phyloP scores from a whole-genome alignment of 2,888 invertebrate genomes.

The Siphonodentalium dalli region DNA sequence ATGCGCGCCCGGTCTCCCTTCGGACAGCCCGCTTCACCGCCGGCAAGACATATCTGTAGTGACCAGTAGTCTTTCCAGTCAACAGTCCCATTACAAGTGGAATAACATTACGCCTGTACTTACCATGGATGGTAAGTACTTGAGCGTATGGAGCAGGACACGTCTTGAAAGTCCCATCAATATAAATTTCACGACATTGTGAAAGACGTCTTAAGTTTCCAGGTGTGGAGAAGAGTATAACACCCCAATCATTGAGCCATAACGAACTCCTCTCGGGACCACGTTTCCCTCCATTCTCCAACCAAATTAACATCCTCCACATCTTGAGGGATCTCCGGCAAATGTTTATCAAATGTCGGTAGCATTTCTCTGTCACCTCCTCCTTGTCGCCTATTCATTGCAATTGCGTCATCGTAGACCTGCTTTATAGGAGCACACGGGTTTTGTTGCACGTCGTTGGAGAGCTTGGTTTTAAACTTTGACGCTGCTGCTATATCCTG shows the following conservation, averaged over 20 bases:
- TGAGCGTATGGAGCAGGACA: slow-evolving; percentile 9
- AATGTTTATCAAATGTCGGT: too few species aligned
- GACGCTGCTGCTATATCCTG: too few species aligned
- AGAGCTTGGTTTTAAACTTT: too few species aligned
- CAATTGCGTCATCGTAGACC: too few species aligned
- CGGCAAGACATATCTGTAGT: slow-evolving; percentile 11
- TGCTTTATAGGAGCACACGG: too few species aligned
- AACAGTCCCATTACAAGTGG: neutral
- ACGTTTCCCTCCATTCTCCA: slow-evolving; percentile 4
- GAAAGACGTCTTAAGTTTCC: neutral
- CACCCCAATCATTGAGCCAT: slow-evolving; percentile 14
- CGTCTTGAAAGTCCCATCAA: slow-evolving; percentile 16
- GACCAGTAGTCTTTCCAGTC: slow-evolving; percentile 7
- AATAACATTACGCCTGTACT: slow-evolving; percentile 1
- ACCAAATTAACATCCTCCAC: too few species aligned
- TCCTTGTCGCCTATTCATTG: too few species aligned
- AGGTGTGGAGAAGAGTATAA: slow-evolving; percentile 2
- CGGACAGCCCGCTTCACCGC: slow-evolving; percentile 4
- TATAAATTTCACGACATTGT: slow-evolving; percentile 5
- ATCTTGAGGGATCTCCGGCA: too few species aligned
- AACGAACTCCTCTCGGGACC: slow-evolving; percentile 1
- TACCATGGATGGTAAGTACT: slow-evolving; percentile 13
- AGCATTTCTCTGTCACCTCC: too few species aligned
- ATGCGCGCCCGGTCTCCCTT: neutral
- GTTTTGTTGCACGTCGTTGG: too few species aligned